Evolutionary conservation across 2,113 vertebrate genomes (phyloP).

Genomic region (Sinosuthora webbiana): DNA sequence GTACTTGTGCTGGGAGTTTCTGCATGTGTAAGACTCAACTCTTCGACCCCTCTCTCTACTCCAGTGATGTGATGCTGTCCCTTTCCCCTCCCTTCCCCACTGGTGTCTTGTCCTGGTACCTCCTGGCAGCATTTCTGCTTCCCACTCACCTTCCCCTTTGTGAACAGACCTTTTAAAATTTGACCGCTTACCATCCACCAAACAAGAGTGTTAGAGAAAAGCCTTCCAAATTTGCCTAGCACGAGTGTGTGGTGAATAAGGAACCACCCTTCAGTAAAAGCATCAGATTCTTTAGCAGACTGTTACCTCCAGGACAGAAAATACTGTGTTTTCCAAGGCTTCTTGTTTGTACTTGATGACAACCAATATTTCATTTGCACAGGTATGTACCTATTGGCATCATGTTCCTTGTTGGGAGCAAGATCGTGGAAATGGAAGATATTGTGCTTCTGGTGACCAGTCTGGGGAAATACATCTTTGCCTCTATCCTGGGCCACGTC

Average conservation of each 20-base stretch:
- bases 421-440: conserved; percentile 98
- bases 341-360: neutral
- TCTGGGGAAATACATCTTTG: conserved; percentile 95
- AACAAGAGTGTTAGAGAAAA: neutral
- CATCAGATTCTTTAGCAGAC: neutral
- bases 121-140: neutral
- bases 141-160: neutral
- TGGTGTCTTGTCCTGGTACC: neutral
- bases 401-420: conserved; percentile 96
- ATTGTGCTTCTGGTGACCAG: conserved; percentile 89
- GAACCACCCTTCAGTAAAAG: neutral
- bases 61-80: neutral
- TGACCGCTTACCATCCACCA: neutral
- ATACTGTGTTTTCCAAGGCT: neutral
- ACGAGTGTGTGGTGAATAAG: neutral
- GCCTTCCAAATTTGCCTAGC: neutral
- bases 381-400: conserved; percentile 98
- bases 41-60: neutral
- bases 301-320: neutral
- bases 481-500: conserved; percentile 93
- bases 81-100: neutral
- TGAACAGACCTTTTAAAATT: neutral
- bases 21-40: neutral
- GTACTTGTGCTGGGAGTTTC: neutral
- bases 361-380: neutral